Evolutionary conservation across 2,113 vertebrate species (phyloP), one percentile per base, ranked within the genome.

Genomic region (Eudyptes chrysolophus): DNA sequence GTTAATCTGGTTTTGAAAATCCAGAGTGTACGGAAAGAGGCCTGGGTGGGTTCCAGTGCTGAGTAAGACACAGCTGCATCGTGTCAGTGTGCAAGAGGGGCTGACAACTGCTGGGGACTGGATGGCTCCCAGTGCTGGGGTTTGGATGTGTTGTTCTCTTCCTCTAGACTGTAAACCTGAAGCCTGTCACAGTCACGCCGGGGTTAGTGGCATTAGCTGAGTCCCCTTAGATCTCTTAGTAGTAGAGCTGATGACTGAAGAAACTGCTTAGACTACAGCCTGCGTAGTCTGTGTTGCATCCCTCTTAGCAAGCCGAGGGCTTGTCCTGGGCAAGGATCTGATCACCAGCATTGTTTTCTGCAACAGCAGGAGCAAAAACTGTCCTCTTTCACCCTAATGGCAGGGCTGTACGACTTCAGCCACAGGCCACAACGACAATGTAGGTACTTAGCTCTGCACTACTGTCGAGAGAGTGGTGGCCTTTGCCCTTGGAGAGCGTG

Each of bases 61-160:
- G 51, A 60, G 70, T 27, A 13, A 81, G 76, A 58, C 12, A 7
- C 80, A 68, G 48, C 60, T 62, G 81, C 12, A 2, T 38, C 7
- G 0, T 32, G 60, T 64, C 1, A 2, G 29, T 36, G 34, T 0
- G 4, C 32, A 7, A 26, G 42, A 34, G 11, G 26, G 42, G 34
- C 38, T 3, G 2, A 16, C 1, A 3, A 9, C 57, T 76, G 62
- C 74, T 77, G 64, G 42, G 58, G 74, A 46, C 34, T 1, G 13
- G 40, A 24, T 6, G 25, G 29, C 51, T 90, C 38, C 26, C 18
- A 32, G 42, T 1, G 0, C 49, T 64, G 42, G 48, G 9, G 13
- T 34, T 34, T 34, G n/a, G 51, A 54, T 65, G 27, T 38, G 38
- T 2, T 58, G 19, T 34, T 42, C 51, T 76, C 36, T 40, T 69